A percentile compares a stretch with the other conserved stretches of the same genome.
phyloP scores from a whole-genome alignment of 2,888 invertebrate genomes.

The Diplolepis rosae region DNA sequence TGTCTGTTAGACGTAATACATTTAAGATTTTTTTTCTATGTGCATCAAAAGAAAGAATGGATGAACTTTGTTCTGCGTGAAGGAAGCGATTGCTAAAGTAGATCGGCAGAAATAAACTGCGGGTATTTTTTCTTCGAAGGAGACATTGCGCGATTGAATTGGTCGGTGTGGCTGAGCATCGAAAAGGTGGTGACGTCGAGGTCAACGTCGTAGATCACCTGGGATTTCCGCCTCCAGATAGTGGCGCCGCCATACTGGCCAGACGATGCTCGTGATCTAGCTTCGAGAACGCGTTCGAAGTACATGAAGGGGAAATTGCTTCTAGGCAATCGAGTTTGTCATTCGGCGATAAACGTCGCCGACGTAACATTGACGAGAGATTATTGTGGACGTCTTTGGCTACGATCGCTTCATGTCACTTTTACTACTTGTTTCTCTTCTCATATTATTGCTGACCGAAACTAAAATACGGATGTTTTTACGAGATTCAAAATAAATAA shows the following conservation, averaged over 20 bases:
- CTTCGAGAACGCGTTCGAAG: slow-evolving; percentile 44
- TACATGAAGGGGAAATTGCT: slow-evolving; percentile 60
- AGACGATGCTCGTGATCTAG: slow-evolving; percentile 52
- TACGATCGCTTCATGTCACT: slow-evolving; percentile 49
- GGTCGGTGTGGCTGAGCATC: slow-evolving; percentile 57
- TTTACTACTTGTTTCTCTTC: slow-evolving; percentile 14
- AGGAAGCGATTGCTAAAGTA: background rate
- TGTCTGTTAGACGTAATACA: too few relatives aligned
- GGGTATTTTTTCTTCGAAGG: slow-evolving; percentile 29
- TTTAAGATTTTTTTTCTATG: too few relatives aligned
- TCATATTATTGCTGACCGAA: slow-evolving; percentile 33
- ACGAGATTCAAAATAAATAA: background rate
- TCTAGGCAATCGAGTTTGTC: slow-evolving; percentile 68
- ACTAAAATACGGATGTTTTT: background rate
- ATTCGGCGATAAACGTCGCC: slow-evolving; percentile 66
- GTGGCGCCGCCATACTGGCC: slow-evolving; percentile 53
- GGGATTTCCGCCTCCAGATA: slow-evolving; percentile 56
- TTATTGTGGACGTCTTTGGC: slow-evolving; percentile 52
- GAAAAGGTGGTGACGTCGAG: slow-evolving; percentile 64
- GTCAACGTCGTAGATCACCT: slow-evolving; percentile 61
- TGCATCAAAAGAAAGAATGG: background rate
- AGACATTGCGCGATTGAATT: slow-evolving; percentile 55
- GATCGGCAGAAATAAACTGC: background rate
- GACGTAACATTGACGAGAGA: slow-evolving; percentile 69
- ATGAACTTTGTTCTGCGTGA: background rate